Conservation (phyloP, 2,888 invertebrate genomes). For the Agrochola macilenta region DNA sequence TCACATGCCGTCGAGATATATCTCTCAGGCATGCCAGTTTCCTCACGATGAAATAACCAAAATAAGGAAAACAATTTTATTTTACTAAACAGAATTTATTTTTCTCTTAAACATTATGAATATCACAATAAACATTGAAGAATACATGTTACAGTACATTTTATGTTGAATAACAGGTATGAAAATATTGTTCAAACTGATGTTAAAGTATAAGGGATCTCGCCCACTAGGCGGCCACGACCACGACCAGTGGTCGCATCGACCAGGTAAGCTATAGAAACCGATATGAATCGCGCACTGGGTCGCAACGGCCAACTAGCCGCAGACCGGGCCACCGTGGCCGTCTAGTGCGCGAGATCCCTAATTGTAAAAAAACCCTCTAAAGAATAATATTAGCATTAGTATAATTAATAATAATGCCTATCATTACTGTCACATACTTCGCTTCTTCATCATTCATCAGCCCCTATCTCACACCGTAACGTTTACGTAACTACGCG, state of each 20-base stretch:
- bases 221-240: too few relatives aligned
- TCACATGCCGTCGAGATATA: too few relatives aligned
- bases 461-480: neutral
- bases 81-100: slow-evolving; percentile 37
- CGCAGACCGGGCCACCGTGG: too few relatives aligned
- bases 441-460: neutral
- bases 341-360: too few relatives aligned
- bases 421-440: neutral
- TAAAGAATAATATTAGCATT: slow-evolving; percentile 6
- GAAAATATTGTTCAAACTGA: neutral
- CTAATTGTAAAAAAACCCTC: neutral
- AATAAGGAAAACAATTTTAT: slow-evolving; percentile 21
- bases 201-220: neutral
- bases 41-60: neutral
- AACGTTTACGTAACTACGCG: too few relatives aligned
- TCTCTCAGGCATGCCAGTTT: too few relatives aligned
- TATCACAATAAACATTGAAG: slow-evolving; percentile 32
- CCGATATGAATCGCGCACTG: too few relatives aligned
- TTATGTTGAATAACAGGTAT: slow-evolving; percentile 8
- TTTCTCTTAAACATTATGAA: slow-evolving; percentile 10
- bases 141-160: slow-evolving; percentile 19
- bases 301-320: too few relatives aligned
- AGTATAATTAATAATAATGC: neutral
- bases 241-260: too few relatives aligned
- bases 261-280: too few relatives aligned